A percentile compares a stretch with the other conserved stretches of the same genome.
Conservation (phyloP, 2,888 invertebrate genomes). For the Diarsia dahlii region DNA sequence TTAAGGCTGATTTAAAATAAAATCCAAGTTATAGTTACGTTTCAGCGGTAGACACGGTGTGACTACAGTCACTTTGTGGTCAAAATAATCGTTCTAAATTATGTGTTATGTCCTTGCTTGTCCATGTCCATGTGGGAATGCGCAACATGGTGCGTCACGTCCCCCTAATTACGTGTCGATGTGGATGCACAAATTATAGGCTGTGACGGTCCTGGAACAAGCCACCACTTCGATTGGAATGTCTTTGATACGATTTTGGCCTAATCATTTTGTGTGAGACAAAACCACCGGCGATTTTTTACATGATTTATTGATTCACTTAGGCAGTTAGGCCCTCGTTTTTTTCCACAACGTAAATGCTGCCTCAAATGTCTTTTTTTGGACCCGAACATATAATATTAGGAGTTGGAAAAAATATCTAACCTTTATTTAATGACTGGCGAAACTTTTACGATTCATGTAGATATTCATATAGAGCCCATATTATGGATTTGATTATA, state of each 20-base stretch:
- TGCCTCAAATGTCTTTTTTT: constrained; percentile 61
- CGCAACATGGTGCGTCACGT: constrained; percentile 86
- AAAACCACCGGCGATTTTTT: constrained; percentile 65
- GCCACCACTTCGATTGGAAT: constrained; percentile 73
- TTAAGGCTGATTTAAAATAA: background rate
- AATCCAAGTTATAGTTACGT: background rate
- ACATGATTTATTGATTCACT: constrained; percentile 70
- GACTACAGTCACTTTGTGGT: constrained; percentile 83
- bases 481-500: constrained; percentile 44
- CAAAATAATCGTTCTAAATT: constrained; percentile 88
- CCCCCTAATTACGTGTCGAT: constrained; percentile 86
- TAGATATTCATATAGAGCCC: constrained; percentile 42
- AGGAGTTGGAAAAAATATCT: constrained; percentile 53
- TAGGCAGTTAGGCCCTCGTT: constrained; percentile 64
- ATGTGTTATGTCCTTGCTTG: constrained; percentile 86
- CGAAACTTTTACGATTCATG: constrained; percentile 60
- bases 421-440: constrained; percentile 67
- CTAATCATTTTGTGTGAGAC: constrained; percentile 72
- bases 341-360: constrained; percentile 55
- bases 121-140: constrained; percentile 85
- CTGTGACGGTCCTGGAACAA: constrained; percentile 75
- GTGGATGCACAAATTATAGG: constrained; percentile 89
- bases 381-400: constrained; percentile 44
- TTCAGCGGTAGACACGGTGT: constrained; percentile 71
- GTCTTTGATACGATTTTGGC: constrained; percentile 77